Conservation (phyloP, 2,888 invertebrate genomes). For the Microchrysa polita region DNA sequence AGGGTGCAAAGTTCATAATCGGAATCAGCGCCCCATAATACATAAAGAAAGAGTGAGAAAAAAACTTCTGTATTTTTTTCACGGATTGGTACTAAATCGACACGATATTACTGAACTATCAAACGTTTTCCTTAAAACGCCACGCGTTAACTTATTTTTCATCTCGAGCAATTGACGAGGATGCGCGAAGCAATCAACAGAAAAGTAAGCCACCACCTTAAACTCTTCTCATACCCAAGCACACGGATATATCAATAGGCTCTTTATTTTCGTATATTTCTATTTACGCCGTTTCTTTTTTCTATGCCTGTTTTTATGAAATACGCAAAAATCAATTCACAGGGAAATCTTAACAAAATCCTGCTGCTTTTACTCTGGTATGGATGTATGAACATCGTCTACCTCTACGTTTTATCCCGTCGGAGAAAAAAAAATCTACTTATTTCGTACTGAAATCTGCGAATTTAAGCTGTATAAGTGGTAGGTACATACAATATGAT, state of each 20-base stretch:
- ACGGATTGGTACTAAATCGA: too few species aligned
- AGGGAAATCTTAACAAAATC: not conserved
- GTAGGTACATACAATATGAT: too few species aligned
- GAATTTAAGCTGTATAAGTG: conserved; percentile 5
- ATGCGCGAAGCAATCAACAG: not conserved
- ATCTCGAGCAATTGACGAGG: not conserved
- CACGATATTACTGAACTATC: too few species aligned
- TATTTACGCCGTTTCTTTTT: not conserved
- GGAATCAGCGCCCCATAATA: too few species aligned
- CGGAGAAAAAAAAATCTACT: not conserved
- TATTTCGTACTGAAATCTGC: not conserved
- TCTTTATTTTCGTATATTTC: not conserved
- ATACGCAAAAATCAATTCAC: conserved; percentile 18
- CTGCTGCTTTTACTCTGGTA: too few species aligned
- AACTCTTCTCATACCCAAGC: not conserved
- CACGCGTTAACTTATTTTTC: too few species aligned
- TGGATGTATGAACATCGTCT: too few species aligned
- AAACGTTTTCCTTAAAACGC: not conserved
- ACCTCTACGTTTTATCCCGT: too few species aligned
- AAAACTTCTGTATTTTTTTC: too few species aligned
- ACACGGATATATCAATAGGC: not conserved
- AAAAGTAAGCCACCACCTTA: not conserved
- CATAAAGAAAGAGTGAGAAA: too few species aligned
- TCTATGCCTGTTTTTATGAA: conserved; percentile 5
- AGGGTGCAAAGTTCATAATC: too few species aligned